Conservation (phyloP, 2,797 vertebrate genomes). For the Sebastes elongatus region DNA sequence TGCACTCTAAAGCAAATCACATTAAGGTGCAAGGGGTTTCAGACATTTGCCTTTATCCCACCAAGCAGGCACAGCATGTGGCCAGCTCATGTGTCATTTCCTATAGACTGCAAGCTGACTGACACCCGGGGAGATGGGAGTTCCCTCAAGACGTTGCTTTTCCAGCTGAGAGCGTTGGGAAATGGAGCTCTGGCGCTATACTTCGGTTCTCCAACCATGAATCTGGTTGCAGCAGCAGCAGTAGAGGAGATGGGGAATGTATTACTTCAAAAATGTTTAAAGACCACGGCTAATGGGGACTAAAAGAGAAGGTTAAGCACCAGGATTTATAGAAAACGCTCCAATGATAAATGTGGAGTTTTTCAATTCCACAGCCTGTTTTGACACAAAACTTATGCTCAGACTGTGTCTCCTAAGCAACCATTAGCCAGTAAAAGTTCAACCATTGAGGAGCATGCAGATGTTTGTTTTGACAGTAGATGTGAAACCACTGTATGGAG, state of each 20-base stretch:
- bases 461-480: neutral
- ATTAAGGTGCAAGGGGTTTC: constrained; percentile 66
- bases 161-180: constrained; percentile 15
- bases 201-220: neutral
- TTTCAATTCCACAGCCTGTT: neutral
- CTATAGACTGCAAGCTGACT: constrained; percentile 49
- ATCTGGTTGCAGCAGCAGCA: neutral
- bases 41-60: constrained; percentile 65
- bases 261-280: constrained; percentile 17
- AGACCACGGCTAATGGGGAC: neutral
- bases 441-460: neutral
- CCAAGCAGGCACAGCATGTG: constrained; percentile 66
- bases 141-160: constrained; percentile 23
- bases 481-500: neutral
- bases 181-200: neutral
- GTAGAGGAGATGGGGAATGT: neutral
- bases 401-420: neutral
- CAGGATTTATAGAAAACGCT: neutral
- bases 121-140: constrained; percentile 40
- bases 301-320: constrained; percentile 23
- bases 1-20: constrained; percentile 65
- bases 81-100: constrained; percentile 69
- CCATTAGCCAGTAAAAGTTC: neutral
- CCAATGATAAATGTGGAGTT: neutral
- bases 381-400: neutral